Conservation (phyloP, 2,797 vertebrate genomes). For the Acridotheres tristis region DNA sequence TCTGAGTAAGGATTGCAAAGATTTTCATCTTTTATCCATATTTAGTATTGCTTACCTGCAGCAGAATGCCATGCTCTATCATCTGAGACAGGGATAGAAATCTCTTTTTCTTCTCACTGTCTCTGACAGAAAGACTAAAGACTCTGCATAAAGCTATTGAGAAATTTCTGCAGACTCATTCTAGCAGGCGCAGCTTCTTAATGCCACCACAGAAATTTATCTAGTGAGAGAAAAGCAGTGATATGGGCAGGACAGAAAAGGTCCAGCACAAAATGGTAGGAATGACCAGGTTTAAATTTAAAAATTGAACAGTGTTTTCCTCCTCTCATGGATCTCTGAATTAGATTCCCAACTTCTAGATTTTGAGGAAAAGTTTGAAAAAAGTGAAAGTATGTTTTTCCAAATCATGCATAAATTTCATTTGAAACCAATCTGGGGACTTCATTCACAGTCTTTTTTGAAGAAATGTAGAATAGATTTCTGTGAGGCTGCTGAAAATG, state of each 20-base stretch:
- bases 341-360: not conserved
- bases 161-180: constrained; percentile 50
- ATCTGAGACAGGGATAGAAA: not conserved
- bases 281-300: not conserved
- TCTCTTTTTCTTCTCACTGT: not conserved
- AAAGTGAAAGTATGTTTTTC: not conserved
- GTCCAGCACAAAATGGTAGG: not conserved
- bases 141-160: not conserved
- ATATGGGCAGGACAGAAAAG: not conserved
- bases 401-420: not conserved
- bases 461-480: not conserved
- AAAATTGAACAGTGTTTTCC: not conserved
- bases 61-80: not conserved
- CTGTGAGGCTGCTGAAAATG: not conserved
- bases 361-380: not conserved
- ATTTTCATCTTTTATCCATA: not conserved
- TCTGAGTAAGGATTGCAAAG: not conserved
- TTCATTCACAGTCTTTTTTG: not conserved
- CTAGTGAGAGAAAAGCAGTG: not conserved
- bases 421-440: not conserved
- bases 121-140: constrained; percentile 1
- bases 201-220: not conserved
- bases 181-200: constrained; percentile 2
- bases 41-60: not conserved
- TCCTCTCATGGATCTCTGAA: not conserved